phyloP scores from a whole-genome alignment of 1,140 invertebrate genomes.

The Andricus grossulariae region DNA sequence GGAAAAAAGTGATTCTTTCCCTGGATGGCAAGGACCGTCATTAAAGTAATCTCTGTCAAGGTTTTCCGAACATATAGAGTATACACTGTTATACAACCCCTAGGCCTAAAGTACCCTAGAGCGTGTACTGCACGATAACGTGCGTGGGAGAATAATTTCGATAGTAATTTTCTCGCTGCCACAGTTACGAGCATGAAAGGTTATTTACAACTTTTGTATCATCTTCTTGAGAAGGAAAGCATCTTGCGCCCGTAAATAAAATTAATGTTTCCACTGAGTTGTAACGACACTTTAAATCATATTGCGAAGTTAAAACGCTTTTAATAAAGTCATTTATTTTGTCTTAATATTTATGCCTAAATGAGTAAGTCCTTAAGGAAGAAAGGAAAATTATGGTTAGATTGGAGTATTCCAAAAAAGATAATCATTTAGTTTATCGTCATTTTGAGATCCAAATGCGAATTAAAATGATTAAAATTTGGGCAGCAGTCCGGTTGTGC shows the following conservation, averaged over 20 bases:
- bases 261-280: neutral
- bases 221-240: neutral
- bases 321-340: neutral
- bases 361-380: too few relatives aligned
- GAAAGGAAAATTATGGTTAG: too few relatives aligned
- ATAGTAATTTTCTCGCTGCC: slow-evolving; percentile 24
- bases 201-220: slow-evolving; percentile 19
- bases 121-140: slow-evolving; percentile 11
- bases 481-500: too few relatives aligned
- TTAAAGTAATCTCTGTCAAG: neutral
- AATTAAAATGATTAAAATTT: too few relatives aligned
- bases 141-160: slow-evolving; percentile 26
- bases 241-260: slow-evolving; percentile 8
- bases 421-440: too few relatives aligned
- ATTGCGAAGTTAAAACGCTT: neutral
- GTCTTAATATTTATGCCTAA: too few relatives aligned
- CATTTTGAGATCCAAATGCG: too few relatives aligned
- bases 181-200: neutral
- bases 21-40: slow-evolving; percentile 1
- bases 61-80: neutral
- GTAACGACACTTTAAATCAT: slow-evolving; percentile 3
- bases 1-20: neutral
- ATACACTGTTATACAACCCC: too few relatives aligned
- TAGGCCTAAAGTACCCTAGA: slow-evolving; percentile 12
- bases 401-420: too few relatives aligned